Base-by-base conservation (phyloP, 1,140 invertebrate species). In the Drosophila yakuba region DNA sequence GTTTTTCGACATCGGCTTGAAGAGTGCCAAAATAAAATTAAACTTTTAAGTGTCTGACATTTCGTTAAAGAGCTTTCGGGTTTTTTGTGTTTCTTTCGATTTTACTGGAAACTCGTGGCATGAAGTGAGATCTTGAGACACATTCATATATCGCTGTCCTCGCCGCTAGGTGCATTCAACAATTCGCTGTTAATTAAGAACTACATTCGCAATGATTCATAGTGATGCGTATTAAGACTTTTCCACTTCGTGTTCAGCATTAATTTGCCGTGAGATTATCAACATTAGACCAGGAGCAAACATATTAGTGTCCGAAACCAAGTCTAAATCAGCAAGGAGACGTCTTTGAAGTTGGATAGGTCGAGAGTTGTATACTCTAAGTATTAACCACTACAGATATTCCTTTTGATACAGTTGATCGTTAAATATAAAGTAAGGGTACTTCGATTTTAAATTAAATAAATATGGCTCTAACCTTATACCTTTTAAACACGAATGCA, bases 181-280 rank as follows among this genome's bases (percentile, higher is more conserved):
- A 61, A 59, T 74, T 51, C 72, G 41, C 52, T 58, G 41, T 77
- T 76, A 50, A 76, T 76, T 71, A 60, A 88, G 41, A 61, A 61
- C 47, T 61, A 64, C 71, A 75, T 66, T 88, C 64, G 63, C 68
- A 52, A 69, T 85, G 74, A 85, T 85, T 88, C 76, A 85, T 82
- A 78, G 36, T 75, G 74, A 44, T 60, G 80, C 76, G 63, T 84
- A 79, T 61, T 51, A 69, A 84, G 69, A 77, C 57, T 80, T 81
- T 82, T 79, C 74, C 76, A 67, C 72, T 67, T 69, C 84, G 71
- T 86, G 83, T 86, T 88, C 79, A 88, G 63, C 79, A 86, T 86
- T 86, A 83, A 86, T 86, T 86, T 77, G 52, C 71, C 67, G 60
- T 64, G 75, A 82, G 74, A 84, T 77, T 85, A 85, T 80, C 48